These are phyloP conservation scores for Parauchenoglanis punctatus DNA, from an alignment of 2,797 vertebrate genomes.

Conservation along the genomic window DNA sequence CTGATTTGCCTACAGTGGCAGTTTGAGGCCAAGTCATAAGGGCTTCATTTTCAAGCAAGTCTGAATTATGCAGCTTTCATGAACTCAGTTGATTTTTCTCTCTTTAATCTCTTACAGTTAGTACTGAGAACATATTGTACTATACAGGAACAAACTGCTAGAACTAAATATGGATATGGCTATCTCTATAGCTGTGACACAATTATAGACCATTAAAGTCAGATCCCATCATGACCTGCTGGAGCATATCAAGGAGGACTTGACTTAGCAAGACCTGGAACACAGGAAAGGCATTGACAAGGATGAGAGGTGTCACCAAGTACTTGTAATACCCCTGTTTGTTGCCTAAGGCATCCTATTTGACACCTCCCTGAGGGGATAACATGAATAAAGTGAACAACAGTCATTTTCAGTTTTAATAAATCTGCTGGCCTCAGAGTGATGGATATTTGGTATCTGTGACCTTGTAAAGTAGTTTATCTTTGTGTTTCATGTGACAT, in stretches of 20 bases:
- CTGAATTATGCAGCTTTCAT: slow-evolving; percentile 45
- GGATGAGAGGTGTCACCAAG: neutral
- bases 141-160: neutral
- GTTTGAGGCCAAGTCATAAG: slow-evolving; percentile 57
- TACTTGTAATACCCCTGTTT: neutral
- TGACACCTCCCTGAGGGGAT: neutral
- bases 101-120: slow-evolving; percentile 56
- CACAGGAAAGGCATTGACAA: neutral
- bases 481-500: neutral
- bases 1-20: slow-evolving; percentile 55
- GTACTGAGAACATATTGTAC: slow-evolving; percentile 27
- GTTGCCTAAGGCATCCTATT: neutral
- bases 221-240: neutral
- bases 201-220: neutral
- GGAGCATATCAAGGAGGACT: neutral
- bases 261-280: slow-evolving; percentile 1
- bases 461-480: slow-evolving; percentile 10
- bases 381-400: neutral
- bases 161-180: neutral
- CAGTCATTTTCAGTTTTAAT: neutral
- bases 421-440: neutral
- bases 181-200: neutral
- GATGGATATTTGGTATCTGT: neutral
- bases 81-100: slow-evolving; percentile 42
- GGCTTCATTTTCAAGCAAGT: slow-evolving; percentile 50